A percentile compares a stretch with the other conserved stretches of the same genome.
These are phyloP conservation scores for Bubalus kerabau DNA, from an alignment of 2,113 vertebrate genomes.

Conservation along the genomic window DNA sequence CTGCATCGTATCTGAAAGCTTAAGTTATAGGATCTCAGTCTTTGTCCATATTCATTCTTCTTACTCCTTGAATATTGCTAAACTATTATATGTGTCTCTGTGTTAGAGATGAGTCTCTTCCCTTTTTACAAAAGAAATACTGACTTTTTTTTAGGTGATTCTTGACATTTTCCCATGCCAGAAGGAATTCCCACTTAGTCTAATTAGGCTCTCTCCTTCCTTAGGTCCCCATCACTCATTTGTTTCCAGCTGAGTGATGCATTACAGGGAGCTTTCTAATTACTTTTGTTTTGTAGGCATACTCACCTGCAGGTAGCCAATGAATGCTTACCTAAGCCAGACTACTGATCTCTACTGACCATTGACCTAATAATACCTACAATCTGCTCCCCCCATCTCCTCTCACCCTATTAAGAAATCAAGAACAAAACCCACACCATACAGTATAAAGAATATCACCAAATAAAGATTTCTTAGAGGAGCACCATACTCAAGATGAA, in stretches of 20 bases:
- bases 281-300: conserved; percentile 67
- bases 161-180: conserved; percentile 68
- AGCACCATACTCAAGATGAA: background rate
- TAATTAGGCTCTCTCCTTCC: conserved; percentile 71
- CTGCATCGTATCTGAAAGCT: background rate
- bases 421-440: conserved; percentile 43
- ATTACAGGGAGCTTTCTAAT: conserved; percentile 70
- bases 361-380: background rate
- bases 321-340: conserved; percentile 64
- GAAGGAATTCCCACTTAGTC: conserved; percentile 71
- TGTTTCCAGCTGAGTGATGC: conserved; percentile 73
- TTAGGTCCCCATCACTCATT: conserved; percentile 74
- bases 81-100: background rate
- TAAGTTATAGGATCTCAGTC: background rate
- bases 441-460: background rate
- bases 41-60: background rate
- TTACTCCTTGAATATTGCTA: background rate
- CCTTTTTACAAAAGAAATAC: conserved; percentile 2
- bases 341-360: conserved; percentile 63
- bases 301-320: conserved; percentile 64
- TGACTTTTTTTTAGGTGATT: conserved; percentile 1
- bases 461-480: background rate
- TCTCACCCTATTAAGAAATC: background rate
- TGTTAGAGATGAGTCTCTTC: background rate
- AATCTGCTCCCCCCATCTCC: conserved; percentile 29